Percentiles rank a stretch among this genome's conserved stretches.
These are phyloP conservation scores for Geothlypis trichas DNA, from an alignment of 2,113 vertebrate species.

Conservation along the genomic window DNA sequence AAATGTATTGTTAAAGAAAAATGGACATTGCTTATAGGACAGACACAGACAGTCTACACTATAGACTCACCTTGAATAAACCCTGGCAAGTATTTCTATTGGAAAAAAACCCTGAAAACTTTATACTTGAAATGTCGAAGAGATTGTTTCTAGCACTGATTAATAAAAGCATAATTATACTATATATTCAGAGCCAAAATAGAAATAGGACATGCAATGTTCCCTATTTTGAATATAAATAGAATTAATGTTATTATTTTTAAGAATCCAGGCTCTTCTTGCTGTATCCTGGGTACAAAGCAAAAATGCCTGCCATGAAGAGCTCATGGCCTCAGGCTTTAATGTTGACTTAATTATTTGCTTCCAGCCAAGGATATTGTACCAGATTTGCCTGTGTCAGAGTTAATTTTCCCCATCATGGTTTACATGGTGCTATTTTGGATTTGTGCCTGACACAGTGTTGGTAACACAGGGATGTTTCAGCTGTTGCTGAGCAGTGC, in stretches of 20 bases:
- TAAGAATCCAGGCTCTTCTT: slow-evolving; percentile 1
- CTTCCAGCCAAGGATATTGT: not conserved
- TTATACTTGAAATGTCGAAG: slow-evolving; percentile 12
- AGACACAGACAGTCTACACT: not conserved
- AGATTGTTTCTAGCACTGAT: slow-evolving; percentile 35
- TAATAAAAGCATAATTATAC: slow-evolving; percentile 60
- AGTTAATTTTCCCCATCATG: not conserved
- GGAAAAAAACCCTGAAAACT: not conserved
- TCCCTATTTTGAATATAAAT: slow-evolving; percentile 40
- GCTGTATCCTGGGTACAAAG: not conserved
- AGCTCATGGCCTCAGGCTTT: not conserved
- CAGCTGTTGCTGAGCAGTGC: not conserved
- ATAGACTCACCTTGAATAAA: not conserved
- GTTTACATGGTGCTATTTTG: not conserved
- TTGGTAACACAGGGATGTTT: not conserved
- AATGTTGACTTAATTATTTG: not conserved
- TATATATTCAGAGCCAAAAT: slow-evolving; percentile 22
- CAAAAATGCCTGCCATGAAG: not conserved
- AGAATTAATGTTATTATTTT: slow-evolving; percentile 13
- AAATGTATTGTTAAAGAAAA: not conserved
- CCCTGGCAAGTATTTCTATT: not conserved
- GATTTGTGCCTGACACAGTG: not conserved
- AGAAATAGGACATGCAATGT: slow-evolving; percentile 18
- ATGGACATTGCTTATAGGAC: not conserved
- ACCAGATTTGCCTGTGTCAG: not conserved